phyloP scores from a whole-genome alignment of 2,113 vertebrate genomes.

The Falcunculus frontatus region DNA sequence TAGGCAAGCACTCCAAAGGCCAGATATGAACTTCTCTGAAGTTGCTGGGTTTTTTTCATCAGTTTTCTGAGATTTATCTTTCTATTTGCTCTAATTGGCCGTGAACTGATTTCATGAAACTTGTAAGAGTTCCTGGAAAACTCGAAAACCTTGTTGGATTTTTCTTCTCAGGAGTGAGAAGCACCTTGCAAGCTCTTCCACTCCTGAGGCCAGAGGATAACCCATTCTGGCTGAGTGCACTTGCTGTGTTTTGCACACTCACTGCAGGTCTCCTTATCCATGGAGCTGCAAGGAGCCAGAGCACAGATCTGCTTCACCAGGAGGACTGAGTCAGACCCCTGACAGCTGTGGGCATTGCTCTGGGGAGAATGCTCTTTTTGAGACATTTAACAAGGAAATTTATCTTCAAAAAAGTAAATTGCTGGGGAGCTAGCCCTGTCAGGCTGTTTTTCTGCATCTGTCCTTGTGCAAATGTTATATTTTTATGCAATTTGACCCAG shows the following conservation, averaged over 20 bases:
- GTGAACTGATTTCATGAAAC: background rate
- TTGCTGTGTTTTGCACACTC: background rate
- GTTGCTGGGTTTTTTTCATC: background rate
- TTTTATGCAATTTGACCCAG: background rate
- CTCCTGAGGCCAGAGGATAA: background rate
- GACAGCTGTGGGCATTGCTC: background rate
- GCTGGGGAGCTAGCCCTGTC: background rate
- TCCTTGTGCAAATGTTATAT: background rate
- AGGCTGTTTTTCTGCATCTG: background rate
- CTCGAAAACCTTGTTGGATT: background rate
- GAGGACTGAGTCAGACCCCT: background rate
- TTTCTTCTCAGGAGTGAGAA: background rate
- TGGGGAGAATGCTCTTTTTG: background rate
- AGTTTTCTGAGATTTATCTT: background rate
- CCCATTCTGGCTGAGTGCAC: background rate
- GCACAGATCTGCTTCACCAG: background rate
- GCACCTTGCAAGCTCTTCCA: background rate
- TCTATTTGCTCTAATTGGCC: background rate
- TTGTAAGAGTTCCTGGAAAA: background rate
- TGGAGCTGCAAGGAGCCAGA: background rate
- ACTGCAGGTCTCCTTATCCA: background rate
- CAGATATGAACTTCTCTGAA: background rate
- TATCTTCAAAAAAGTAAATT: background rate
- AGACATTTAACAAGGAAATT: background rate
- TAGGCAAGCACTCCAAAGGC: background rate